Percentiles rank a stretch among this genome's conserved stretches.
These are phyloP conservation scores for Odontothrips loti DNA, from an alignment of 2,888 invertebrate species.

Conservation along the genomic window DNA sequence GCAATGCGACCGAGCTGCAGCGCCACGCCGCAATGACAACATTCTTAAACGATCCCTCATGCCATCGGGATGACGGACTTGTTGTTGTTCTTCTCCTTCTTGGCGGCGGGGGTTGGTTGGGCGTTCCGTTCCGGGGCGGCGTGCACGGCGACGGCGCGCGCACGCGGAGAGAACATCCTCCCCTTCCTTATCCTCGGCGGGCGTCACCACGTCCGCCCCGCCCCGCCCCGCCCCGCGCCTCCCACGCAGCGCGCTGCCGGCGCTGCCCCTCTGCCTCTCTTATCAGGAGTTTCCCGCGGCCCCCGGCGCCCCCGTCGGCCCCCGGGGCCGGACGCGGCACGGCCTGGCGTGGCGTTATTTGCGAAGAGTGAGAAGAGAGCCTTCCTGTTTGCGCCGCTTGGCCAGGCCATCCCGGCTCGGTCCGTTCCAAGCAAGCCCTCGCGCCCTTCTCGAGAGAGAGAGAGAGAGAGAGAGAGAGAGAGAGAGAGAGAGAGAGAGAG, in stretches of 20 bases:
- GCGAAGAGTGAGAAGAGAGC: conserved; percentile 26
- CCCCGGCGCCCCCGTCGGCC: conserved; percentile 22
- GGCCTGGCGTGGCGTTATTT: background rate
- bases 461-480: no score
- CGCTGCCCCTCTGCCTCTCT: background rate
- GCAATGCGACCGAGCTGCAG: no score
- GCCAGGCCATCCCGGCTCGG: conserved; percentile 8
- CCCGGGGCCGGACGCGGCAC: conserved; percentile 27
- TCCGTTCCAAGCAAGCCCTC: conserved; percentile 5
- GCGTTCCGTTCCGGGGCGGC: no score
- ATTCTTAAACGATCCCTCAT: no score
- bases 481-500: no score
- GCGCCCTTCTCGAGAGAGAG: conserved; percentile 31
- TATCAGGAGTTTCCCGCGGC: background rate
- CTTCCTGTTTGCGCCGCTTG: conserved; percentile 16
- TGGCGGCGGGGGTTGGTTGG: no score
- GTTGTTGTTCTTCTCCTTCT: no score
- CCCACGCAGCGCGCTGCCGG: background rate
- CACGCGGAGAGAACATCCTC: conserved; percentile 29
- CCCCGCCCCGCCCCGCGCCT: background rate
- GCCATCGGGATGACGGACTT: no score
- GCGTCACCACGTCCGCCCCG: conserved; percentile 33
- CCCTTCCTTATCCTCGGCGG: conserved; percentile 34
- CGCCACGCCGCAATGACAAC: no score
- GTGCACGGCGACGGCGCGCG: no score